These are phyloP conservation scores for Biston stratarius DNA, from an alignment of 2,888 invertebrate genomes.

Conservation along the genomic window DNA sequence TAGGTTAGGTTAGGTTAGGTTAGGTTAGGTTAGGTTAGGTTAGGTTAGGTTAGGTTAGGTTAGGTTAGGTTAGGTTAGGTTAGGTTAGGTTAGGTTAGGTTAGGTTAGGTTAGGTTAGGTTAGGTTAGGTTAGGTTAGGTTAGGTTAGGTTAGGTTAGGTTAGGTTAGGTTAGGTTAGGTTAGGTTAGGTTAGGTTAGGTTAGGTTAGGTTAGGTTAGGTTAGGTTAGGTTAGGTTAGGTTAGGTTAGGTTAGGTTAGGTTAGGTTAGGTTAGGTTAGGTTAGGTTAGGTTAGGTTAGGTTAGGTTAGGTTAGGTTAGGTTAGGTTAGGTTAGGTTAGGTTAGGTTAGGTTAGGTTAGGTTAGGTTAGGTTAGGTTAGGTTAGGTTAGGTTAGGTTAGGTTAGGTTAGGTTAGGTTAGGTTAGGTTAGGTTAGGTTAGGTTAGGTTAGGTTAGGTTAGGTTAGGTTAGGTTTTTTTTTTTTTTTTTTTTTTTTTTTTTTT, in stretches of 20 bases:
- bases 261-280: constrained; percentile 14
- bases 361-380: constrained; percentile 14
- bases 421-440: not conserved
- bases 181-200: constrained; percentile 14
- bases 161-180: constrained; percentile 14
- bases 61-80: constrained; percentile 14
- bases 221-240: constrained; percentile 14
- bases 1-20: constrained; percentile 14
- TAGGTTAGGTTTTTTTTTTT: too few relatives aligned
- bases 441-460: constrained; percentile 24
- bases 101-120: constrained; percentile 14
- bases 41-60: constrained; percentile 14
- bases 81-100: constrained; percentile 14
- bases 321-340: constrained; percentile 14
- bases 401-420: constrained; percentile 15
- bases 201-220: constrained; percentile 14
- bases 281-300: constrained; percentile 14
- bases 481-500: too few relatives aligned
- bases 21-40: constrained; percentile 14
- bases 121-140: constrained; percentile 14
- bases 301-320: constrained; percentile 14
- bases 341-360: constrained; percentile 14
- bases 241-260: constrained; percentile 14
- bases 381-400: constrained; percentile 14
- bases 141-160: constrained; percentile 14